Conservation (phyloP, 2,797 vertebrate genomes). For the Mormyrops attenuatus region DNA sequence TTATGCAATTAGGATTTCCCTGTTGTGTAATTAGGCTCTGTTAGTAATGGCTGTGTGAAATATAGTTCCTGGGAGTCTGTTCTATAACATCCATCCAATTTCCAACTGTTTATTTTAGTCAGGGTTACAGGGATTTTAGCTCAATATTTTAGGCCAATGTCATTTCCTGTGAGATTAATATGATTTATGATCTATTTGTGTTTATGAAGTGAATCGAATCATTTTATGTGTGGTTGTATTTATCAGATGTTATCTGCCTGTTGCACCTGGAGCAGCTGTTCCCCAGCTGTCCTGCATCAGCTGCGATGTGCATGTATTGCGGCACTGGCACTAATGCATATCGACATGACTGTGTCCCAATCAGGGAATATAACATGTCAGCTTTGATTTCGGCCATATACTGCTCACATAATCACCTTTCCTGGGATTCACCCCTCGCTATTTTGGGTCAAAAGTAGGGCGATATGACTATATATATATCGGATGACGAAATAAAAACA, state of each 20-base stretch:
- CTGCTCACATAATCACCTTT: not conserved
- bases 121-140: not conserved
- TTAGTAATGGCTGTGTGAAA: not conserved
- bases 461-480: not conserved
- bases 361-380: not conserved
- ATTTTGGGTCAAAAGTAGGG: not conserved
- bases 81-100: not conserved
- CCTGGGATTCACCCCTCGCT: not conserved
- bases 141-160: not conserved
- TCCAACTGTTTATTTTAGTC: not conserved
- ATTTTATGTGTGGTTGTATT: not conserved
- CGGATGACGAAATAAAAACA: not conserved
- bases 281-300: not conserved
- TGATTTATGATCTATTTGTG: not conserved
- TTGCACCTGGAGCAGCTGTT: not conserved
- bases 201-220: not conserved
- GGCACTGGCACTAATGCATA: not conserved
- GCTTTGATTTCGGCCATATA: not conserved
- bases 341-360: not conserved
- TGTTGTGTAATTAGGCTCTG: not conserved
- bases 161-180: not conserved
- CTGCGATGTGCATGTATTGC: not conserved
- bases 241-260: not conserved
- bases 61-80: not conserved
- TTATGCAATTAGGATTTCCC: not conserved